A percentile compares a stretch with the other conserved stretches of the same genome.
phyloP scores from a whole-genome alignment of 2,888 invertebrate genomes.

The Leptarthrus brevirostris region DNA sequence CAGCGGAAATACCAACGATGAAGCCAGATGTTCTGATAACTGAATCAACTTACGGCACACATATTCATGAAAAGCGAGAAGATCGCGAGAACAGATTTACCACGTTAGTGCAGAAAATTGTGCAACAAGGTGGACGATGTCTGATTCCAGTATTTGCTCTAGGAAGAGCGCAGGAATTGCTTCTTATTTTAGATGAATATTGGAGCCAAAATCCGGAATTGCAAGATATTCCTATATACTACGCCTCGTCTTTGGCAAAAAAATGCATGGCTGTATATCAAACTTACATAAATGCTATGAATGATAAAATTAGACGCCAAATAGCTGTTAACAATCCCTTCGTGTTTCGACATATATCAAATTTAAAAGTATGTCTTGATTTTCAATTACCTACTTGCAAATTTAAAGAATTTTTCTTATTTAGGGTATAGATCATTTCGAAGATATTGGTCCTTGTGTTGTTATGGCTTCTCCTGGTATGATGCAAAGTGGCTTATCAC shows the following conservation, averaged over 20 bases:
- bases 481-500: conserved; percentile 98
- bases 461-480: conserved; percentile 99
- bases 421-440: conserved; percentile 94
- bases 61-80: conserved; percentile 98
- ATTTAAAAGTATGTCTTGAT: conserved; percentile 74
- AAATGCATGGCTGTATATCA: conserved; percentile 99
- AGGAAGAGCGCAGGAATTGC: conserved; percentile 95
- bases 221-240: conserved; percentile 99
- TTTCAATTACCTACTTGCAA: background rate
- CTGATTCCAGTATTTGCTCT: conserved; percentile 98
- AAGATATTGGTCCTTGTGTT: conserved; percentile 99
- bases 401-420: background rate
- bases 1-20: conserved; percentile 96
- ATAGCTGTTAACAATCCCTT: conserved; percentile 99
- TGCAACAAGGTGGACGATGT: conserved; percentile 95
- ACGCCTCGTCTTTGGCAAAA: conserved; percentile 98
- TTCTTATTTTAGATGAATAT: conserved; percentile 96
- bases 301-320: conserved; percentile 94
- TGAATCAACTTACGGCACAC: conserved; percentile 99
- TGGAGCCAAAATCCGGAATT: conserved; percentile 83
- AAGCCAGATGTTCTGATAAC: conserved; percentile 97
- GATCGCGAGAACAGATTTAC: conserved; percentile 96
- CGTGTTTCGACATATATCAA: conserved; percentile 97
- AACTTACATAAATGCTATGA: conserved; percentile 99
- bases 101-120: conserved; percentile 92